phyloP scores from a whole-genome alignment of 2,797 vertebrate genomes.

The Bufotes viridis region DNA sequence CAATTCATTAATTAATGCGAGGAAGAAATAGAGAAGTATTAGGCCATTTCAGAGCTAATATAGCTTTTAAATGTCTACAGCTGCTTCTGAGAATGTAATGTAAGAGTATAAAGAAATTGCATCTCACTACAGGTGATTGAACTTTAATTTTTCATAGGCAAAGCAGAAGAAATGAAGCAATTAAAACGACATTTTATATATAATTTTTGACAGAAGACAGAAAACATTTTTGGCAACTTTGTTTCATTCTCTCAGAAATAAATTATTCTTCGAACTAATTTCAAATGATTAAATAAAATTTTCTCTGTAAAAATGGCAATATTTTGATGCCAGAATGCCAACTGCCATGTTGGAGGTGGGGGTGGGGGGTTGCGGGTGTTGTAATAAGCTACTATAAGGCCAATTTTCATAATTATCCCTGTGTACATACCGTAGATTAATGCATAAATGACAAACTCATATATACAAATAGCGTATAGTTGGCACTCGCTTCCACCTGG shows the following conservation, averaged over 20 bases:
- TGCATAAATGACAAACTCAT: too few species aligned
- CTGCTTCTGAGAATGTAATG: slow-evolving; percentile 61
- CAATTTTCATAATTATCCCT: too few species aligned
- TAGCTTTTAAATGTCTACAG: slow-evolving; percentile 29
- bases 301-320: not conserved
- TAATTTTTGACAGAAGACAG: slow-evolving; percentile 9
- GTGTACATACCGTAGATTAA: too few species aligned
- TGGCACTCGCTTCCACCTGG: too few species aligned
- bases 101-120: slow-evolving; percentile 58
- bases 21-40: slow-evolving; percentile 61
- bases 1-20: slow-evolving; percentile 63
- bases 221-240: slow-evolving; percentile 20
- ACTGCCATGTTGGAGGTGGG: not conserved
- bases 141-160: slow-evolving; percentile 35
- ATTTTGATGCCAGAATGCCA: too few species aligned
- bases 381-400: too few species aligned
- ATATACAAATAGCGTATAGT: too few species aligned
- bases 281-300: slow-evolving; percentile 10
- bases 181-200: slow-evolving; percentile 39
- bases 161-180: slow-evolving; percentile 28
- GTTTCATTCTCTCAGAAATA: not conserved
- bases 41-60: slow-evolving; percentile 38
- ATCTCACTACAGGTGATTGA: slow-evolving; percentile 41
- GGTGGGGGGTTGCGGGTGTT: too few species aligned
- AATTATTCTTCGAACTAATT: slow-evolving; percentile 5